Percentiles rank a stretch among this genome's conserved stretches.
Evolutionary conservation across 2,888 invertebrate species (phyloP).

Genomic region (Eucera pruinosa): DNA sequence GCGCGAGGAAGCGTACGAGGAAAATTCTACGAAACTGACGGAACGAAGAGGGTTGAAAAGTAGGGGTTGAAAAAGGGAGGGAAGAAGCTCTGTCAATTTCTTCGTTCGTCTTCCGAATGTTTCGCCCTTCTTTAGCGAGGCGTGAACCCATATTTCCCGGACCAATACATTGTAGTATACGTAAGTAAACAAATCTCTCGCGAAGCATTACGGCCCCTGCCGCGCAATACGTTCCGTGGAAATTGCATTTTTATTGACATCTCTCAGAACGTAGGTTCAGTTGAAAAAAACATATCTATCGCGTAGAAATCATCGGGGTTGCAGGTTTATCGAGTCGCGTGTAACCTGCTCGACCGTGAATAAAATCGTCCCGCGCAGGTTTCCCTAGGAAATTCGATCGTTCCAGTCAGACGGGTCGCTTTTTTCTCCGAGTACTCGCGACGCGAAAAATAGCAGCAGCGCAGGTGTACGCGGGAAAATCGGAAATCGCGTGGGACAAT

Average conservation of each 20-base stretch:
- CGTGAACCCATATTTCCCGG: slow-evolving; percentile 50
- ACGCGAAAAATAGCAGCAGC: not conserved
- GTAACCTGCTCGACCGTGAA: not conserved
- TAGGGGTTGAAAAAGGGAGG: not conserved
- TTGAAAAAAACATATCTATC: not conserved
- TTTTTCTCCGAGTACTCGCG: not conserved
- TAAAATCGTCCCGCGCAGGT: not conserved
- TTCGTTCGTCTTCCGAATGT: slow-evolving; percentile 36
- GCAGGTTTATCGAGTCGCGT: slow-evolving; percentile 26
- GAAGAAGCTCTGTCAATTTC: slow-evolving; percentile 60
- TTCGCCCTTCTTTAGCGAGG: slow-evolving; percentile 48
- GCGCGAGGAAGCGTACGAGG: slow-evolving; percentile 54
- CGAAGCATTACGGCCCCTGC: slow-evolving; percentile 18
- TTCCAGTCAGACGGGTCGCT: not conserved
- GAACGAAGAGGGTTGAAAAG: slow-evolving; percentile 20
- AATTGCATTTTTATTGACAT: slow-evolving; percentile 56
- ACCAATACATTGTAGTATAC: slow-evolving; percentile 25
- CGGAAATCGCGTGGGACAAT: not conserved
- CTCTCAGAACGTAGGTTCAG: not conserved
- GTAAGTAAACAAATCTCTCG: slow-evolving; percentile 56
- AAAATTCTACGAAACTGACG: slow-evolving; percentile 54
- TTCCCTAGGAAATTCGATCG: slow-evolving; percentile 12
- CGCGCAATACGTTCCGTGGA: slow-evolving; percentile 13
- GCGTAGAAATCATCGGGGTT: slow-evolving; percentile 31
- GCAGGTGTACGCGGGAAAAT: not conserved